Conservation (phyloP, 2,888 invertebrate species). For the Euzophera pinguis region DNA sequence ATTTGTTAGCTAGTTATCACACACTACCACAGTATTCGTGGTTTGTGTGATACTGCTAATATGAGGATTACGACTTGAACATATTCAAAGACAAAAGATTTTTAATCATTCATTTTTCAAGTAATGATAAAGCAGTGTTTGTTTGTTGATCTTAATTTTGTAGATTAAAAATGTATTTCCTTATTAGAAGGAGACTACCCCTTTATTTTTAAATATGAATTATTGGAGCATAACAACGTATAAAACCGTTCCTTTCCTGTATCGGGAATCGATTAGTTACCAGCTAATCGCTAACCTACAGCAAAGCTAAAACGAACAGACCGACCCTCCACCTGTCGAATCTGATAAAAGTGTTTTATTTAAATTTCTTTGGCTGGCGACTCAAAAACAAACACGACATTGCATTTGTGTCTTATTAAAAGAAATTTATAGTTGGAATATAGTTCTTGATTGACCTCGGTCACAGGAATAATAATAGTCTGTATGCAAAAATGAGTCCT, state of each 20-base stretch:
- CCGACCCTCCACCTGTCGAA: slow-evolving; percentile 74
- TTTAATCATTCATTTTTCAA: too few species aligned
- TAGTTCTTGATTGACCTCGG: slow-evolving; percentile 76
- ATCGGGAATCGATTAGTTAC: slow-evolving; percentile 70
- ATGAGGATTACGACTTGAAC: too few species aligned
- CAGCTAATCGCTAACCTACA: slow-evolving; percentile 76
- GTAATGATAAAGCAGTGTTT: too few species aligned
- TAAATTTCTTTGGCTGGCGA: slow-evolving; percentile 73
- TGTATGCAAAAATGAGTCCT: slow-evolving; percentile 57
- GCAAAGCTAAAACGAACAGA: slow-evolving; percentile 68
- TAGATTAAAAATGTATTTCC: too few species aligned
- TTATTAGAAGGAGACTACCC: too few species aligned
- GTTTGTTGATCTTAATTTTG: too few species aligned
- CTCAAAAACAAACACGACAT: slow-evolving; percentile 70
- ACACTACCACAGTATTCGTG: too few species aligned
- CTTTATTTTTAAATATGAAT: too few species aligned
- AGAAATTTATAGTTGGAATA: slow-evolving; percentile 77
- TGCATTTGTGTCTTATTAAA: slow-evolving; percentile 79
- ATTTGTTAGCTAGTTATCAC: too few species aligned
- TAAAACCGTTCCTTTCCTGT: slow-evolving; percentile 54
- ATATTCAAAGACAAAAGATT: too few species aligned
- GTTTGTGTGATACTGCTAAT: too few species aligned
- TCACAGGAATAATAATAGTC: slow-evolving; percentile 66
- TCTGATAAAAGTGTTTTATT: slow-evolving; percentile 79
- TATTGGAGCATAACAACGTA: slow-evolving; percentile 32